Evolutionary conservation across 2,113 vertebrate species (phyloP), one percentile per base, ranked within the genome.

Genomic region (Hymenochirus boettgeri): DNA sequence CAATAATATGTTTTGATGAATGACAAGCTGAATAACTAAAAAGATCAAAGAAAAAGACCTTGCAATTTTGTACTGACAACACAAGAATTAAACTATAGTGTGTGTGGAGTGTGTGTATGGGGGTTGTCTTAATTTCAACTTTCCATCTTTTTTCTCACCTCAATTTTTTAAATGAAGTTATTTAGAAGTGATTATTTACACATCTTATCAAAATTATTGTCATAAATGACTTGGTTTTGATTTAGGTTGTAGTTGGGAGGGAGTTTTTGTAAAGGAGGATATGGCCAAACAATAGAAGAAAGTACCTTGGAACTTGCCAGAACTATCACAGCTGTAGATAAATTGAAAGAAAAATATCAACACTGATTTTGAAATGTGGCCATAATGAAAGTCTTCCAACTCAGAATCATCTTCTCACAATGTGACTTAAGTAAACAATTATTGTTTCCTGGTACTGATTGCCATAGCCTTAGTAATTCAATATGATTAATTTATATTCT

Each of bases 291-390:
- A 42, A 13, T 63, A 42, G 22, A 42, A 63, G 48, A 63, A 63
- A 63, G 64, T 57, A 67, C 64, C 64, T 27, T 51, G 59, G 25
- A 1, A 11, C 18, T 7, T 59, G 64, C 64, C 64, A 67, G 29
- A 59, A 42, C 22, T 48, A 10, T 37, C 47, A 37, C 55, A 67
- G 55, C 55, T 66, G 45, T 51, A 31, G 27, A 26, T 25, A 56
- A 35, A 29, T n/a, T 58, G 52, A 55, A 55, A 52, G 22, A 59
- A 42, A 58, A 39, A 59, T 57, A 37, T 57, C 45, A 57, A 18
- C 21, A 35, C 19, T 25, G 33, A 35, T 35, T 35, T 13, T 35
- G 45, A 51, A 37, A 35, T 39, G 12, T 27, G 42, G 55, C 64
- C 56, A 39, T 42, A 19, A 1, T 26, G 56, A 29, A 58, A 17